Evolutionary conservation across 2,797 vertebrate genomes (phyloP).

Genomic region (Melanogrammus aeglefinus): DNA sequence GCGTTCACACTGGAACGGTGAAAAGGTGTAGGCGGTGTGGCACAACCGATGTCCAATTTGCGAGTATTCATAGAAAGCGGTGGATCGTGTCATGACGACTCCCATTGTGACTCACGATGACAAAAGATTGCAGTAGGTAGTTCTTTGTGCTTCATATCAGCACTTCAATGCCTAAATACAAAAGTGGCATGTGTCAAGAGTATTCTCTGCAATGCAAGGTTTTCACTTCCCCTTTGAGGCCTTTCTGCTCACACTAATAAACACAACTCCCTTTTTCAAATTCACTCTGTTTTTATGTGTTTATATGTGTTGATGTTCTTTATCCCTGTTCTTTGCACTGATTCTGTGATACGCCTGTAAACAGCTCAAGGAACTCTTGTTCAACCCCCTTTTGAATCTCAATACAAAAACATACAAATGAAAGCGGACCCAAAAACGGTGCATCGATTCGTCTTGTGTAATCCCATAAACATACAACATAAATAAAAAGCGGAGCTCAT

Average conservation of each 20-base stretch:
- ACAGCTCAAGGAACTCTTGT: not conserved
- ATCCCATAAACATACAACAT: not conserved
- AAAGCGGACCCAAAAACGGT: not conserved
- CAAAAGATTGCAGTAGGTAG: not conserved
- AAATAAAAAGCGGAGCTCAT: not conserved
- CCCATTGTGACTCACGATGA: not conserved
- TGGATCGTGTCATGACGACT: not conserved
- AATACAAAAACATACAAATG: not conserved
- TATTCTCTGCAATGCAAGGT: not conserved
- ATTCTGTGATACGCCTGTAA: not conserved
- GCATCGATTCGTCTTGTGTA: not conserved
- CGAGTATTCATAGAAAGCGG: not conserved
- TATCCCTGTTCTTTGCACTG: not conserved
- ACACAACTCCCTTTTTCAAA: not conserved
- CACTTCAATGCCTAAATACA: not conserved
- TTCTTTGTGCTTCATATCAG: not conserved
- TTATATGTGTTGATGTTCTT: not conserved
- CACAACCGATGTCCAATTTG: not conserved
- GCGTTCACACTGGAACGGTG: not conserved
- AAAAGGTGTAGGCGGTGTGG: not conserved
- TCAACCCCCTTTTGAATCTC: not conserved
- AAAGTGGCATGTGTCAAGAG: not conserved
- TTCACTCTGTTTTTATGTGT: not conserved
- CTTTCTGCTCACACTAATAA: not conserved
- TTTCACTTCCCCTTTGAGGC: not conserved